phyloP scores from a whole-genome alignment of 2,888 invertebrate species.

The Hemaris fuciformis region DNA sequence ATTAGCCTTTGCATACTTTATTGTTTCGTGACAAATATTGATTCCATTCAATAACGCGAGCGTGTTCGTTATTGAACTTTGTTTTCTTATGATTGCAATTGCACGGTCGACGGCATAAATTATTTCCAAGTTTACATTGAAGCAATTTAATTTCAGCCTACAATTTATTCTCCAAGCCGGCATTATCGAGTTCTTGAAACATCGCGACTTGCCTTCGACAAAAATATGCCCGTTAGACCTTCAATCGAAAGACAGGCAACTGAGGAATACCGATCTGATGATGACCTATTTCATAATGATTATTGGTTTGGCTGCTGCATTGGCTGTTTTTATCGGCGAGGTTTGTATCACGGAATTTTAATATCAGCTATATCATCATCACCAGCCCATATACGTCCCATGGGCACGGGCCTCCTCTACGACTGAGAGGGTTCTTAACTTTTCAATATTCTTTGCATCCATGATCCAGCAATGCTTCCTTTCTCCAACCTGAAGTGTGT shows the following conservation, averaged over 20 bases:
- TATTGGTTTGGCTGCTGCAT: conserved; percentile 84
- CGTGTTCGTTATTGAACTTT: not conserved
- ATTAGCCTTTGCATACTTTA: not conserved
- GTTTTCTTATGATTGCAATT: conserved; percentile 9
- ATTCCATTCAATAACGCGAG: not conserved
- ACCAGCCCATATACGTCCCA: too few species aligned
- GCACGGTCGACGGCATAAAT: not conserved
- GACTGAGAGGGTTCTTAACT: too few species aligned
- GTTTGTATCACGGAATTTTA: too few species aligned
- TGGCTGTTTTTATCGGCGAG: conserved; percentile 85
- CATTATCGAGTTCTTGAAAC: conserved; percentile 85
- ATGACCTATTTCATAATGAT: conserved; percentile 91
- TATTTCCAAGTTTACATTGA: not conserved
- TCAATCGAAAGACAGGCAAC: conserved; percentile 88
- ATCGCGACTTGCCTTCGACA: conserved; percentile 85
- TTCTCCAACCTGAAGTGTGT: too few species aligned
- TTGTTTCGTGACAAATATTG: conserved; percentile 1
- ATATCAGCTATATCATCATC: too few species aligned
- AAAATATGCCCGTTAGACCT: conserved; percentile 91
- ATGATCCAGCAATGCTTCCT: too few species aligned
- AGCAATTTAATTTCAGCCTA: conserved; percentile 74
- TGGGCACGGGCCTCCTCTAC: too few species aligned
- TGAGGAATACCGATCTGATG: conserved; percentile 87
- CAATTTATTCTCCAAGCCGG: conserved; percentile 87
- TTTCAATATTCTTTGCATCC: too few species aligned